A percentile compares a stretch with the other conserved stretches of the same genome.
Evolutionary conservation across 2,888 invertebrate species (phyloP).

Genomic region (Elmis aenea): DNA sequence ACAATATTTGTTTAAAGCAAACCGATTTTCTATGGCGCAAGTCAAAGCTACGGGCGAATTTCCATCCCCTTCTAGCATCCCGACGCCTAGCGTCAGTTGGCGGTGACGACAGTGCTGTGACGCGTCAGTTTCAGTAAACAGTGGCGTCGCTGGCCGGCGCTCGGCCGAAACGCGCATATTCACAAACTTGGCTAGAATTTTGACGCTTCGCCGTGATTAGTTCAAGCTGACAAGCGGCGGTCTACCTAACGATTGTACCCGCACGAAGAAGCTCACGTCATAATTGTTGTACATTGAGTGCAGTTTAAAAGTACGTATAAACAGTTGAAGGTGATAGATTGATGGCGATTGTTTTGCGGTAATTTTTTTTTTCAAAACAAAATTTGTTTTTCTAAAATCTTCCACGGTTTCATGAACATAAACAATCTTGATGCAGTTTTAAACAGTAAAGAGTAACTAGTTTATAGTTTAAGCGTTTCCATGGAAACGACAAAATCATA

Average conservation of each 20-base stretch:
- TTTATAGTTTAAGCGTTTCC: too few species aligned
- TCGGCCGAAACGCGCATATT: conserved; percentile 8
- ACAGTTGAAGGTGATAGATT: too few species aligned
- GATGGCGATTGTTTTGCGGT: too few species aligned
- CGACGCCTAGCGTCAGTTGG: conserved; percentile 17
- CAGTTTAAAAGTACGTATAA: too few species aligned
- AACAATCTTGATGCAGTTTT: too few species aligned
- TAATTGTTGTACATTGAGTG: background rate
- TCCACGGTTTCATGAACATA: too few species aligned
- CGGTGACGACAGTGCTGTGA: conserved; percentile 8
- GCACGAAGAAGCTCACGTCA: background rate
- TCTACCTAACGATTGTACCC: background rate
- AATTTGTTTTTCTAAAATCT: too few species aligned
- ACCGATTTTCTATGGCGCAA: conserved; percentile 13
- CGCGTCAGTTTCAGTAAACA: conserved; percentile 10
- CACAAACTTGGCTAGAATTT: conserved; percentile 5
- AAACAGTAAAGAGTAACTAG: too few species aligned
- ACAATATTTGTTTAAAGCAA: too few species aligned
- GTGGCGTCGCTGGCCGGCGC: conserved; percentile 11
- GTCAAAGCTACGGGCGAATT: conserved; percentile 5
- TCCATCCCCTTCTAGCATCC: conserved; percentile 1
- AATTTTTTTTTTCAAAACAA: too few species aligned
- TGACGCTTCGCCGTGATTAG: background rate
- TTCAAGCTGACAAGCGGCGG: background rate
- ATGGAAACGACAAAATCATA: too few species aligned